A percentile compares a stretch with the other conserved stretches of the same genome.
phyloP scores from a whole-genome alignment of 1,140 invertebrate genomes.

The Thrips palmi region DNA sequence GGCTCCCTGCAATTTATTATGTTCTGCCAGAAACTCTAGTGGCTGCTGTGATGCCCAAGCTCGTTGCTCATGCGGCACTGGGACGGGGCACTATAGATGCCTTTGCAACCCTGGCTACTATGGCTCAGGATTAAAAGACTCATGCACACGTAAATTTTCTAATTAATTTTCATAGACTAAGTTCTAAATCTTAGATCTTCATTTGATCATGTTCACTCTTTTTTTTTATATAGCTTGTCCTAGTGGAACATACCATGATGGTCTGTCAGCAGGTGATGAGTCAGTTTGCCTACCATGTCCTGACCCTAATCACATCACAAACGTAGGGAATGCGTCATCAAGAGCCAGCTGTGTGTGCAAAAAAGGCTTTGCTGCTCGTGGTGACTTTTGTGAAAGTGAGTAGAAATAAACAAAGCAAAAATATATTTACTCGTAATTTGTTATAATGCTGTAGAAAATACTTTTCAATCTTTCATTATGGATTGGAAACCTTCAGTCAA shows the following conservation, averaged over 20 bases:
- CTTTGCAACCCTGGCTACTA: conserved; percentile 43
- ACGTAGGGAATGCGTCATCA: conserved; percentile 28
- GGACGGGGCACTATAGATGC: conserved; percentile 47
- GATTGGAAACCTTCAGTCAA: too few relatives aligned
- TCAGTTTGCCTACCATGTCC: conserved; percentile 38
- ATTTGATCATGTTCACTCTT: conserved; percentile 16
- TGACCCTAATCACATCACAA: conserved; percentile 39
- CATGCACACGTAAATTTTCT: conserved; percentile 35
- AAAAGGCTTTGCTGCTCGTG: conserved; percentile 28
- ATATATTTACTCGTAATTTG: conserved; percentile 3
- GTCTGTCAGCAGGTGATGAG: conserved; percentile 28
- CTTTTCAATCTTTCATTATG: too few relatives aligned
- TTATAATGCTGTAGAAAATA: too few relatives aligned
- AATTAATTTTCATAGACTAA: background rate
- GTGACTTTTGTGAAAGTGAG: conserved; percentile 30
- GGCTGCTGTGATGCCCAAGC: conserved; percentile 40
- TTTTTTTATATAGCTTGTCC: conserved; percentile 23
- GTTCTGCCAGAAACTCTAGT: conserved; percentile 20
- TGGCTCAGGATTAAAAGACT: conserved; percentile 38
- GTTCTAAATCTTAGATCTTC: conserved; percentile 14
- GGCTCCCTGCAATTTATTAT: conserved; percentile 34
- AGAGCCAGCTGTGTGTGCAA: conserved; percentile 43
- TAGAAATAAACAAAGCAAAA: conserved; percentile 7
- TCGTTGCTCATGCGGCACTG: conserved; percentile 42
- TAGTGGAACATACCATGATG: conserved; percentile 28